These are phyloP conservation scores for Anolis sagrei DNA, from an alignment of 2,113 vertebrate genomes.

Conservation along the genomic window DNA sequence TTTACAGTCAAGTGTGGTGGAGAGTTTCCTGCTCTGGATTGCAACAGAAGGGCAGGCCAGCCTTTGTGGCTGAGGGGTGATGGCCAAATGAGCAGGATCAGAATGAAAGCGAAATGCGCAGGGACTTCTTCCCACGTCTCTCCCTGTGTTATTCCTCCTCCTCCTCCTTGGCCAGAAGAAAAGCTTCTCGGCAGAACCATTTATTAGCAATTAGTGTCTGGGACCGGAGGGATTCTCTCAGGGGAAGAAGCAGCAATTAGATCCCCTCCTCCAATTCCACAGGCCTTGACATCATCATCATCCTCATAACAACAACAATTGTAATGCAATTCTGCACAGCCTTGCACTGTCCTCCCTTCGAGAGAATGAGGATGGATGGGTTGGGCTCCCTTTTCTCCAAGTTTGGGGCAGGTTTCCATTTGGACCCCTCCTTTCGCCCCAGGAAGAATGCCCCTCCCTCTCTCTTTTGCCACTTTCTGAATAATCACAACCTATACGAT, in stretches of 20 bases:
- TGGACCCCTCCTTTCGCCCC: no score
- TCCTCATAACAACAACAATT: no score
- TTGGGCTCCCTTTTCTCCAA: no score
- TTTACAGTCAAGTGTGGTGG: no score
- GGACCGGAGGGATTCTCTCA: slow-evolving; percentile 10
- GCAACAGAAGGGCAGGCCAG: not conserved
- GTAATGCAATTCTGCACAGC: no score
- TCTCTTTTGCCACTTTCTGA: no score
- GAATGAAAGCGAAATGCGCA: slow-evolving; percentile 67
- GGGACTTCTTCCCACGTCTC: slow-evolving; percentile 59
- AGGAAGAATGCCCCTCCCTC: no score
- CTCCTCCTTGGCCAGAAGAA: slow-evolving; percentile 61
- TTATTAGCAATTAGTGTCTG: slow-evolving; percentile 61
- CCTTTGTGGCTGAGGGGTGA: slow-evolving; percentile 55
- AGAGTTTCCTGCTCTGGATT: no score
- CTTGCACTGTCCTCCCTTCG: no score
- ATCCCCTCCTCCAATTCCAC: not conserved
- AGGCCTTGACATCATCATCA: no score
- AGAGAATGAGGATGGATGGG: not conserved
- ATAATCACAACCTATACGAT: no score
- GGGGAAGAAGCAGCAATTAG: not conserved
- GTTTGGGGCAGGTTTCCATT: no score
- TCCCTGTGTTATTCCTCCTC: slow-evolving; percentile 61
- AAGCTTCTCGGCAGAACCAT: slow-evolving; percentile 68
- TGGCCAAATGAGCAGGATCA: slow-evolving; percentile 65